Evolutionary conservation across 2,888 invertebrate species (phyloP).

Genomic region (Melieria picta): DNA sequence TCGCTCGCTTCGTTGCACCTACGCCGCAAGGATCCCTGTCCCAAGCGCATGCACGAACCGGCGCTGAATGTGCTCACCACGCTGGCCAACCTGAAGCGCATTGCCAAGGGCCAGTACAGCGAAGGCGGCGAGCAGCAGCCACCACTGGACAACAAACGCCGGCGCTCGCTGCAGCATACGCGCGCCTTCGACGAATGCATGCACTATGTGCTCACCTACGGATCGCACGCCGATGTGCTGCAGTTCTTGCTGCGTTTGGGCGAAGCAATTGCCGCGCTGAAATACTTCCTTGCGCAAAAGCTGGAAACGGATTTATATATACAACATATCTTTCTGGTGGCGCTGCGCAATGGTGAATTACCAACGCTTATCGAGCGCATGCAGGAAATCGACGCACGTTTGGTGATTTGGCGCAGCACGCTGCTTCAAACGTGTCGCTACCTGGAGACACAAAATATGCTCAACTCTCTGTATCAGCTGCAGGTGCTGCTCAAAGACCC

Average conservation of each 20-base stretch:
- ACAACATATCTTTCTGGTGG: slow-evolving; percentile 76
- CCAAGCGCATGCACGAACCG: slow-evolving; percentile 69
- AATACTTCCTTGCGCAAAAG: slow-evolving; percentile 75
- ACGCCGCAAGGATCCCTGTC: slow-evolving; percentile 67
- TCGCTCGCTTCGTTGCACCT: slow-evolving; percentile 58
- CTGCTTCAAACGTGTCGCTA: slow-evolving; percentile 77
- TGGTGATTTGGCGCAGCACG: slow-evolving; percentile 77
- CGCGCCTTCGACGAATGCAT: slow-evolving; percentile 81
- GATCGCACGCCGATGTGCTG: slow-evolving; percentile 78
- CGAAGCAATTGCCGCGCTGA: slow-evolving; percentile 75
- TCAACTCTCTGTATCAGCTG: slow-evolving; percentile 79
- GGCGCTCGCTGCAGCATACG: slow-evolving; percentile 53
- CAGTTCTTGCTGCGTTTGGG: slow-evolving; percentile 81
- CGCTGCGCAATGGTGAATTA: slow-evolving; percentile 74
- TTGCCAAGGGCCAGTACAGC: slow-evolving; percentile 69
- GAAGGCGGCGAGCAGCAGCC: slow-evolving; percentile 9
- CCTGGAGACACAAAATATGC: slow-evolving; percentile 74
- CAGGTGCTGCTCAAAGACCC: slow-evolving; percentile 79
- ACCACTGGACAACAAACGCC: slow-evolving; percentile 38
- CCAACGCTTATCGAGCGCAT: slow-evolving; percentile 73
- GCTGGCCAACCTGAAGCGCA: slow-evolving; percentile 70
- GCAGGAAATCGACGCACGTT: slow-evolving; percentile 73
- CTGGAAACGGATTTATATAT: slow-evolving; percentile 78
- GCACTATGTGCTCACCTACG: slow-evolving; percentile 84
- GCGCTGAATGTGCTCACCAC: slow-evolving; percentile 72